A percentile compares a stretch with the other conserved stretches of the same genome.
Conservation (phyloP, 2,113 vertebrate species). For the Cochlearius cochlearius region DNA sequence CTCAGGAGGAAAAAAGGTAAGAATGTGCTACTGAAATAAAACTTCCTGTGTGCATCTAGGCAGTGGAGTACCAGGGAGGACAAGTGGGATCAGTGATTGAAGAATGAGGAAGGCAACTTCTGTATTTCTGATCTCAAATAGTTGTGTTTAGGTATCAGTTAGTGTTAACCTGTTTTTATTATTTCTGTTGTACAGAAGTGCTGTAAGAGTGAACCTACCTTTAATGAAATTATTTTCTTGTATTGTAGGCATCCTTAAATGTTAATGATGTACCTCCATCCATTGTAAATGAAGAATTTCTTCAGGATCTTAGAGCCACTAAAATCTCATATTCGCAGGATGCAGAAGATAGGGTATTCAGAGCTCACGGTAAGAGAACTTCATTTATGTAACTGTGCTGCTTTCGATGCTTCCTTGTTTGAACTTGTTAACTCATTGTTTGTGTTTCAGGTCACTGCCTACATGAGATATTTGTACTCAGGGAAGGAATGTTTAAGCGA, state of each 20-base stretch:
- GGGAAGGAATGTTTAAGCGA: constrained; percentile 91
- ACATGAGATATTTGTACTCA: constrained; percentile 94
- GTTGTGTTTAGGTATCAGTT: not conserved
- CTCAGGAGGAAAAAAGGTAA: not conserved
- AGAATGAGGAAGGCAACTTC: not conserved
- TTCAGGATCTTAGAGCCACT: constrained; percentile 87
- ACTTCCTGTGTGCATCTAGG: not conserved
- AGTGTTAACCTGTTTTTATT: not conserved
- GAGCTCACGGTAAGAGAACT: constrained; percentile 87
- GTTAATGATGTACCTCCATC: constrained; percentile 83
- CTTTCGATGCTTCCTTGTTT: not conserved
- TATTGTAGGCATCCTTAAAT: constrained; percentile 83
- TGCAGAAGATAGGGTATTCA: constrained; percentile 91
- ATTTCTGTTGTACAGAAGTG: not conserved
- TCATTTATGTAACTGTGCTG: not conserved
- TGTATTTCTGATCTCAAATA: not conserved
- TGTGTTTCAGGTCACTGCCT: constrained; percentile 91
- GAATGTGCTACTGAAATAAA: not conserved
- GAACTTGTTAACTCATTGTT: constrained; percentile 23
- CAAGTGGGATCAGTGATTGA: not conserved
- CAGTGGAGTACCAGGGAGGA: not conserved
- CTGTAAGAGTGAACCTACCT: not conserved
- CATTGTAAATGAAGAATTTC: constrained; percentile 86
- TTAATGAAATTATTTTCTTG: constrained; percentile 33
- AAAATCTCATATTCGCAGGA: constrained; percentile 88